These are phyloP conservation scores for Polydrusus cervinus DNA, from an alignment of 2,888 invertebrate genomes.

Conservation along the genomic window DNA sequence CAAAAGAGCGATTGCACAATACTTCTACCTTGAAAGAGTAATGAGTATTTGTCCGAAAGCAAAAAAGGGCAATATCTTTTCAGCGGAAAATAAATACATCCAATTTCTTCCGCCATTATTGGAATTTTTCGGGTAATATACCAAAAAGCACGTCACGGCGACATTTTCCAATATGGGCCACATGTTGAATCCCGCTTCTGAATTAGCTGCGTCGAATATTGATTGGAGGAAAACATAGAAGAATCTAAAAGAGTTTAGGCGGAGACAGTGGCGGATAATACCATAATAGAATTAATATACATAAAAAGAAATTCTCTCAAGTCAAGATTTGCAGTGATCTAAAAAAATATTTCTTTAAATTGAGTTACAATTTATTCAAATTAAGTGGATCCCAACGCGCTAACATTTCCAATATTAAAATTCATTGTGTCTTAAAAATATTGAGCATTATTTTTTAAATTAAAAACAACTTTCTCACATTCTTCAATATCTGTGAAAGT, in stretches of 20 bases:
- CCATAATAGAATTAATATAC: too few species aligned
- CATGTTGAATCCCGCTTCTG: slow-evolving; percentile 48
- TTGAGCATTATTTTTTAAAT: too few species aligned
- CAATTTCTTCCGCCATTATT: slow-evolving; percentile 53
- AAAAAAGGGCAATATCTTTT: slow-evolving; percentile 52
- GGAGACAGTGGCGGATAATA: neutral
- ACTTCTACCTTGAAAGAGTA: slow-evolving; percentile 40
- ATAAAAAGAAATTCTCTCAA: too few species aligned
- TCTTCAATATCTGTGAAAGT: too few species aligned
- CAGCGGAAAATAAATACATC: slow-evolving; percentile 51
- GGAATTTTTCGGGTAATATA: slow-evolving; percentile 55
- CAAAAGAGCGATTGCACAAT: slow-evolving; percentile 26
- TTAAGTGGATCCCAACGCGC: too few species aligned
- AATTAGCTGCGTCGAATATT: slow-evolving; percentile 49
- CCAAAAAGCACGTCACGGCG: slow-evolving; percentile 49
- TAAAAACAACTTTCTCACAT: too few species aligned
- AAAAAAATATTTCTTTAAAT: too few species aligned
- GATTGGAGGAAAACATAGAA: slow-evolving; percentile 32
- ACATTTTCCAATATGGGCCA: slow-evolving; percentile 54
- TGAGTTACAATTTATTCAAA: too few species aligned
- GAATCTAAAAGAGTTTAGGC: slow-evolving; percentile 9
- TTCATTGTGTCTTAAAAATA: too few species aligned
- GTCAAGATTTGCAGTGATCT: too few species aligned
- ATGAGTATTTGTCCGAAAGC: slow-evolving; percentile 51
- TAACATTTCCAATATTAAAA: too few species aligned